A percentile compares a stretch with the other conserved stretches of the same genome.
Conservation (phyloP, 2,888 invertebrate genomes). For the Clitarchus hookeri region DNA sequence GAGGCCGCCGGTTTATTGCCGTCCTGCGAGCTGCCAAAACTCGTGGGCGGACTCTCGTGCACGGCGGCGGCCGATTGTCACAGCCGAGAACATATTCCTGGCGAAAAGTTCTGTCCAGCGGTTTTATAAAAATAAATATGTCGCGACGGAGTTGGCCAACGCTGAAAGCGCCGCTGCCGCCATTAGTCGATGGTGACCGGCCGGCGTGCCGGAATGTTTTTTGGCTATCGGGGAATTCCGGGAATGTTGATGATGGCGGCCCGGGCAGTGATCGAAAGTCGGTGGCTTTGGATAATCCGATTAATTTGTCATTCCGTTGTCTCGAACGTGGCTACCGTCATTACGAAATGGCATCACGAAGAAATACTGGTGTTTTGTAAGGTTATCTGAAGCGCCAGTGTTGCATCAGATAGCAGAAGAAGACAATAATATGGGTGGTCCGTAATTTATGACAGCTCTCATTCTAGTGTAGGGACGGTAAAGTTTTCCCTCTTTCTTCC, state of each 20-base stretch:
- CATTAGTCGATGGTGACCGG: neutral
- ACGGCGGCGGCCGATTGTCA: neutral
- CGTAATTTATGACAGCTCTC: no score
- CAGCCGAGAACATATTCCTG: conserved; percentile 7
- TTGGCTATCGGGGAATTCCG: neutral
- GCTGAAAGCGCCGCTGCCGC: neutral
- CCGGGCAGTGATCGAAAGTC: neutral
- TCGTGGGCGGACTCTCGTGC: neutral
- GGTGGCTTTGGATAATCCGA: neutral
- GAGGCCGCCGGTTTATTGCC: neutral
- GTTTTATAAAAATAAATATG: conserved; percentile 14
- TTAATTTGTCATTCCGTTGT: neutral
- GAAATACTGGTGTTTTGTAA: neutral
- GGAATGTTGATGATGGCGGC: neutral
- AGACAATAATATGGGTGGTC: no score
- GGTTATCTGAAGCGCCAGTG: neutral
- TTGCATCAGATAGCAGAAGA: neutral
- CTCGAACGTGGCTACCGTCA: neutral
- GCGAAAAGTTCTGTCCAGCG: conserved; percentile 1
- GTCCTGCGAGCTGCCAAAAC: neutral
- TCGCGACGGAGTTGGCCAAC: neutral
- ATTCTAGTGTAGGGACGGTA: no score
- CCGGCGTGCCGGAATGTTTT: neutral
- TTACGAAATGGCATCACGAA: neutral
- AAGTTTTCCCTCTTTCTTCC: no score